phyloP scores from a whole-genome alignment of 2,113 vertebrate species.

The Xenopus tropicalis region DNA sequence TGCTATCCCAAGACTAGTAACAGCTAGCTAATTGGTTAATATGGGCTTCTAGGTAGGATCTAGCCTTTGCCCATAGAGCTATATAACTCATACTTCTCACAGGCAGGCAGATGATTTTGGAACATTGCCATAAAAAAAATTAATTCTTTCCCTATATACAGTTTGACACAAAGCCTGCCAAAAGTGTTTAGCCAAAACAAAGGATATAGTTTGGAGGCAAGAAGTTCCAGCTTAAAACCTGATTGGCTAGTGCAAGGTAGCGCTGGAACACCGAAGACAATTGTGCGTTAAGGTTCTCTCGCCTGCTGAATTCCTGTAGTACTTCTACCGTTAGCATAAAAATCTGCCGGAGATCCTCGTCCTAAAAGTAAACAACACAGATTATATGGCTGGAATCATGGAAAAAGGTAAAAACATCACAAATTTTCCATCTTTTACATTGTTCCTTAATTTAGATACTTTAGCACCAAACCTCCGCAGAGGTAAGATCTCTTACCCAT shows the following conservation, averaged over 20 bases:
- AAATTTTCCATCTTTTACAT: too few species aligned
- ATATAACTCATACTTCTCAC: too few species aligned
- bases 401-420: not conserved
- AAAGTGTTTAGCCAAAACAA: conserved; percentile 47
- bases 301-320: conserved; percentile 92
- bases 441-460: too few species aligned
- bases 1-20: too few species aligned
- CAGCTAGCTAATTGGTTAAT: too few species aligned
- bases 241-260: conserved; percentile 93
- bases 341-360: conserved; percentile 91
- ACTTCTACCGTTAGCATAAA: conserved; percentile 95
- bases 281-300: conserved; percentile 91
- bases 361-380: conserved; percentile 64
- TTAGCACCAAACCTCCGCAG: too few species aligned
- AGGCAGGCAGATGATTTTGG: too few species aligned
- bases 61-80: too few species aligned
- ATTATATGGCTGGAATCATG: not conserved
- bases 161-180: not conserved
- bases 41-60: too few species aligned
- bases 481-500: too few species aligned
- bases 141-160: too few species aligned
- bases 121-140: too few species aligned
- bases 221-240: conserved; percentile 98
- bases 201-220: conserved; percentile 99
- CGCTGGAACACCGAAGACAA: conserved; percentile 98